Percentiles rank a stretch among this genome's conserved stretches.
phyloP scores from a whole-genome alignment of 1,140 invertebrate species.

The Pararge aegeria region DNA sequence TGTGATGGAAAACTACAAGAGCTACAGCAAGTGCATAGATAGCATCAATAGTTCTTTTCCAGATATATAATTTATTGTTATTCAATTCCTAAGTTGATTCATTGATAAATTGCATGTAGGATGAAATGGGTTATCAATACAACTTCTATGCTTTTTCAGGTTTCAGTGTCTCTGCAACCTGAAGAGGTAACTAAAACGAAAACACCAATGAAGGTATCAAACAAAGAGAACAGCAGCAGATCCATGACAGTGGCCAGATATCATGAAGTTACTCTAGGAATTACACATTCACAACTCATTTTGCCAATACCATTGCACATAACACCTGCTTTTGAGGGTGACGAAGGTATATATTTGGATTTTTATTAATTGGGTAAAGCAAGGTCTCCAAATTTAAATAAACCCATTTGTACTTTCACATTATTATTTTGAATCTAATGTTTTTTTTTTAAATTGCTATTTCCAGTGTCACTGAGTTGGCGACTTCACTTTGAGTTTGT shows the following conservation, averaged over 20 bases:
- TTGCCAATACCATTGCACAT: conserved; percentile 96
- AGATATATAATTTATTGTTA: no score
- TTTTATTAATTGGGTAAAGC: conserved; percentile 8
- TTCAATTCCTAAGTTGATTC: no score
- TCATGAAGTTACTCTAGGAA: conserved; percentile 95
- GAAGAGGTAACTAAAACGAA: conserved; percentile 87
- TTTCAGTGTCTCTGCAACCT: conserved; percentile 91
- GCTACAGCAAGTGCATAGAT: no score
- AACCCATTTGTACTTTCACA: no score
- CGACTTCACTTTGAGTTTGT: conserved; percentile 98
- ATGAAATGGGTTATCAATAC: no score
- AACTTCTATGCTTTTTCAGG: no score
- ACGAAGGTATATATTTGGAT: conserved; percentile 82
- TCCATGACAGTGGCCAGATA: conserved; percentile 88
- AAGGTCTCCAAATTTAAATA: no score
- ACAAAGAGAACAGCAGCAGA: conserved; percentile 63
- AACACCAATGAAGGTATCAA: conserved; percentile 64
- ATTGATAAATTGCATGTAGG: no score
- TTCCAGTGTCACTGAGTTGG: conserved; percentile 92
- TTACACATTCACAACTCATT: conserved; percentile 93
- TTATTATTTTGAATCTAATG: neutral
- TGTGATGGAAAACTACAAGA: no score
- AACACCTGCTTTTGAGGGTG: conserved; percentile 94
- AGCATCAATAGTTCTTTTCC: no score
- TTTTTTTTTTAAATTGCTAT: neutral